A percentile compares a stretch with the other conserved stretches of the same genome.
Evolutionary conservation across 2,797 vertebrate species (phyloP).

Genomic region (Pangasius mekongensis): DNA sequence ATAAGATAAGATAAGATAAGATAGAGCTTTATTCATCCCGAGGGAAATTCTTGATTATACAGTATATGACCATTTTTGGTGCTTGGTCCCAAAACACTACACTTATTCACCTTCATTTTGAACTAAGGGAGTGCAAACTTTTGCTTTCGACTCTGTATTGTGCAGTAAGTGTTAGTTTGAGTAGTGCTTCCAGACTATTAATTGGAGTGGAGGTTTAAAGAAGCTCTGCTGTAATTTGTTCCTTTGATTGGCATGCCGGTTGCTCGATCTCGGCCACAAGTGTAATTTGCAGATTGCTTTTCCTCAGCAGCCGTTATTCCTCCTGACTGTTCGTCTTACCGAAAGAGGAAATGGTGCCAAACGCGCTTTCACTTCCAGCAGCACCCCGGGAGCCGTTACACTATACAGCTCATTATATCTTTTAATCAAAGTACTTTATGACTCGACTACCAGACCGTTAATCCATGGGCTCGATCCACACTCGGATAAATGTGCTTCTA

Average conservation of each 20-base stretch:
- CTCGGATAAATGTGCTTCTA: background rate
- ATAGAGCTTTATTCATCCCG: too few relatives aligned
- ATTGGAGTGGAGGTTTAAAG: constrained; percentile 5
- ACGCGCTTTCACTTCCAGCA: background rate
- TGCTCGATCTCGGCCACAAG: background rate
- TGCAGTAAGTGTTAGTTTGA: background rate
- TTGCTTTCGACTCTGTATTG: background rate
- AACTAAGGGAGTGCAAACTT: background rate
- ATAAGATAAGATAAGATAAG: too few relatives aligned
- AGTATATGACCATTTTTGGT: background rate
- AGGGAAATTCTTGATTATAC: too few relatives aligned
- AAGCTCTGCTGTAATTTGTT: constrained; percentile 1
- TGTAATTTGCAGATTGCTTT: constrained; percentile 33
- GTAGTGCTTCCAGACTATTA: background rate
- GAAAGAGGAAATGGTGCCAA: background rate
- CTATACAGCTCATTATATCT: background rate
- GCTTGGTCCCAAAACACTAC: background rate
- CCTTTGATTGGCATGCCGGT: background rate
- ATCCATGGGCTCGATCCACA: background rate
- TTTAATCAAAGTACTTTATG: constrained; percentile 15
- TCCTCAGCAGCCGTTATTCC: background rate
- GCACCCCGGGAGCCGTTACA: background rate
- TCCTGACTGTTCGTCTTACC: background rate
- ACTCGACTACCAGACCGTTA: background rate
- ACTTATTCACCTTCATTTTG: background rate